Percentiles rank a stretch among this genome's conserved stretches.
phyloP scores from a whole-genome alignment of 1,140 invertebrate species.

The Parapsyche elsis region DNA sequence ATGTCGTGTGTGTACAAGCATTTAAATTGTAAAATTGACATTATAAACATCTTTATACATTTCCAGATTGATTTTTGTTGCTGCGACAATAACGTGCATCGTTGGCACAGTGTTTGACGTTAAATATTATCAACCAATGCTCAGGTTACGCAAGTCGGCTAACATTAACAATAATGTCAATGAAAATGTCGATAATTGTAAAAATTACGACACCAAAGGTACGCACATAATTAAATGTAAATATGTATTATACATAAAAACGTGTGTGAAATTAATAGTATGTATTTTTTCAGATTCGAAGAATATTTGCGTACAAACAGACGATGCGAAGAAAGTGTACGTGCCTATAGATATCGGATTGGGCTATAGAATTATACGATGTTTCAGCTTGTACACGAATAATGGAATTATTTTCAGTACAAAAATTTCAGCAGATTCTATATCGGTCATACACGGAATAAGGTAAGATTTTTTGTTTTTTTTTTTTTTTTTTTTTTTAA shows the following conservation, averaged over 20 bases:
- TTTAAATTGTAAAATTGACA: too few relatives aligned
- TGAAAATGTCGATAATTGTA: background rate
- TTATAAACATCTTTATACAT: background rate
- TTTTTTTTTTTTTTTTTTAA: too few relatives aligned
- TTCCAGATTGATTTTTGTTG: background rate
- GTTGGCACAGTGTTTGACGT: slow-evolving; percentile 20
- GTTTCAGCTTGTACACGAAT: slow-evolving; percentile 46
- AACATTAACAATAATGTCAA: background rate
- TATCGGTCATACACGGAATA: slow-evolving; percentile 30
- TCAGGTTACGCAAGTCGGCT: too few relatives aligned
- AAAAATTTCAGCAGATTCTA: background rate
- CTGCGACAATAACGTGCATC: background rate
- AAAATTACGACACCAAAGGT: background rate
- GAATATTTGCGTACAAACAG: too few relatives aligned
- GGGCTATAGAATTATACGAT: slow-evolving; percentile 20
- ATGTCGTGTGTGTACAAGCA: too few relatives aligned
- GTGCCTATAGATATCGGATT: slow-evolving; percentile 4
- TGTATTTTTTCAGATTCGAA: too few relatives aligned
- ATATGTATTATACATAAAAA: too few relatives aligned
- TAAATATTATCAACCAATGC: slow-evolving; percentile 21
- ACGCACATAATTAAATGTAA: background rate
- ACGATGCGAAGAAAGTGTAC: too few relatives aligned
- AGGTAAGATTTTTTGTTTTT: too few relatives aligned
- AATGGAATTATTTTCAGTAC: slow-evolving; percentile 18
- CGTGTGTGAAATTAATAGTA: too few relatives aligned